These are phyloP conservation scores for Akabosia matsudoensis DNA, from an alignment of 1,140 invertebrate species.

Conservation along the genomic window DNA sequence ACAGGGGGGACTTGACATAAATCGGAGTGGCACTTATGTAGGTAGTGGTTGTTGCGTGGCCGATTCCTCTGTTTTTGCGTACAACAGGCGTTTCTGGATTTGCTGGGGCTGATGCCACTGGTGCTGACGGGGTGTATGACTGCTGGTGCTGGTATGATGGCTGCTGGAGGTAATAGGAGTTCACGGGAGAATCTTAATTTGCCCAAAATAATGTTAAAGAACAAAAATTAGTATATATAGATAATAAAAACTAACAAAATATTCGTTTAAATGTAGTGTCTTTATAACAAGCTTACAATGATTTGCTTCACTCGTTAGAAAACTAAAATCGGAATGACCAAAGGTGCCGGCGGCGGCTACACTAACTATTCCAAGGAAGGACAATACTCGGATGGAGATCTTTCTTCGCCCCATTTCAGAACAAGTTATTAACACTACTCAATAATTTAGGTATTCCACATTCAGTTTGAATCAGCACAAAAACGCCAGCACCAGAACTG, in stretches of 20 bases:
- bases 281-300: background rate
- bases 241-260: background rate
- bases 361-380: background rate
- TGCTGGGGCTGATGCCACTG: too few relatives aligned
- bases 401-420: background rate
- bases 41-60: background rate
- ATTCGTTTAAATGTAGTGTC: background rate
- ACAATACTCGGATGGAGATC: background rate
- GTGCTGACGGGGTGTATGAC: background rate
- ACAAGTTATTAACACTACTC: background rate
- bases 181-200: background rate
- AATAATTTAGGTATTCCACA: background rate
- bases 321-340: background rate
- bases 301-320: background rate
- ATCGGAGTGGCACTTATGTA: background rate
- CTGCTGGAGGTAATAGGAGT: background rate
- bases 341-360: background rate
- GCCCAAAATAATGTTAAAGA: too few relatives aligned
- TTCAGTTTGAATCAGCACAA: background rate
- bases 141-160: background rate
- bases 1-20: background rate
- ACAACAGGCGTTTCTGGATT: too few relatives aligned
- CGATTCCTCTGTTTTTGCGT: background rate
- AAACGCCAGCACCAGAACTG: background rate
- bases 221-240: background rate